A percentile compares a stretch with the other conserved stretches of the same genome.
Evolutionary conservation across 2,113 vertebrate species (phyloP).

Genomic region (Nansenia antarctica): DNA sequence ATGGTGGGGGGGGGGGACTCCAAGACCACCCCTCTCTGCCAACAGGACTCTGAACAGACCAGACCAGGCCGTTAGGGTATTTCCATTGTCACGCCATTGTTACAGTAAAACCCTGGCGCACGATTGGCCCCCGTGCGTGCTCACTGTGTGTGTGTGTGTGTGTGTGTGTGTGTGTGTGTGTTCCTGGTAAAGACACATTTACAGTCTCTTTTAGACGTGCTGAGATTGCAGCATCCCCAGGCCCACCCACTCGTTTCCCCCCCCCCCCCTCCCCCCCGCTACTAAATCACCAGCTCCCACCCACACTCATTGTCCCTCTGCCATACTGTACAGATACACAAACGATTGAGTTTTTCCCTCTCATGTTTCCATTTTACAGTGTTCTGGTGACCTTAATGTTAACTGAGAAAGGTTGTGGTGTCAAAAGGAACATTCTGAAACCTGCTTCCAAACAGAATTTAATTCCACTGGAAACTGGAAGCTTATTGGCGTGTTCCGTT

Average conservation of each 20-base stretch:
- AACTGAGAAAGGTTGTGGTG: not conserved
- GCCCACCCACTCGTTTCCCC: constrained; percentile 14
- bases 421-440: constrained; percentile 4
- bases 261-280: not conserved
- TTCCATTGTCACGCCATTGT: constrained; percentile 30
- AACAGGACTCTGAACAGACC: too few relatives aligned
- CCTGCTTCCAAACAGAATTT: not conserved
- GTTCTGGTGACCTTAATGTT: not conserved
- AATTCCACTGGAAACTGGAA: not conserved
- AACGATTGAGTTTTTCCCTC: too few relatives aligned
- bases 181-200: constrained; percentile 25
- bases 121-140: not conserved
- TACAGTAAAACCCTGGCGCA: not conserved
- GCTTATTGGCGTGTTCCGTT: not conserved
- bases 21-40: too few relatives aligned
- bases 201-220: constrained; percentile 3
- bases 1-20: not conserved
- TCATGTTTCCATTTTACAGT: not conserved
- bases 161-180: too few relatives aligned
- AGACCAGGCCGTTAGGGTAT: not conserved
- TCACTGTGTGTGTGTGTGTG: too few relatives aligned
- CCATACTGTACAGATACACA: not conserved
- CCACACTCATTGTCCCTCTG: not conserved
- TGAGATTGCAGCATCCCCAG: constrained; percentile 13
- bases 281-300: constrained; percentile 6